Evolutionary conservation across 2,888 invertebrate genomes (phyloP), one percentile per base, ranked within the genome.

Genomic region (Lacanobia wlatinum): DNA sequence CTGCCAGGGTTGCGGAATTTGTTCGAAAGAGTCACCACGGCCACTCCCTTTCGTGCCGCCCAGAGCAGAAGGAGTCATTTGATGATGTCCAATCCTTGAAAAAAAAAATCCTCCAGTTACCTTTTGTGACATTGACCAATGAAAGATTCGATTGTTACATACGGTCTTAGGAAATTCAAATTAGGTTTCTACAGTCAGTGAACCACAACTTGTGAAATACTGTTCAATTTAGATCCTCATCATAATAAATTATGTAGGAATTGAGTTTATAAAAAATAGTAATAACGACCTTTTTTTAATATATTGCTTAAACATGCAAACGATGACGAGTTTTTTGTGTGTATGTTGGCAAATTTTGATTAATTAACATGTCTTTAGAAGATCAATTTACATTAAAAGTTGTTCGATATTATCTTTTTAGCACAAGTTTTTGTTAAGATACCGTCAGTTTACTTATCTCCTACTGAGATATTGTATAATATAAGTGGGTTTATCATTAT

Each of bases 311-410:
- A 59, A 55, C 43, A 69, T 61, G 52, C 52, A 23, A 55, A 34
- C 12, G 23, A 10, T 40, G 40, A 56, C 21, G 12, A 48, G 59
- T 52, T 75, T 75, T 65, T 55, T 70, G 23, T 58, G 46, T 14
- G 18, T 12, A 14, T 23, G 7, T 69, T 63, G 9, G 21, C 28
- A 43, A 62, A 48, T 43, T 46, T 55, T 63, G 38, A 70, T 62
- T 46, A 38, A 56, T 62, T 58, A 76, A 58, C 46, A 60, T 4
- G 18, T 59, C 48, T 23, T 59, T 67, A 21, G 7, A 67, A 48
- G 52, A 67, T 68, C 16, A 53, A 48, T 60, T 73, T n/a, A 48
- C 53, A 59, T 70, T 18, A 14, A 38, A 53, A 23, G 34, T 53
- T 28, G 16, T 50, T 48, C 12, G 12, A 34, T 21, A 23, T 43